phyloP scores from a whole-genome alignment of 2,888 invertebrate genomes.

The Hirtodrosophila cameraria region DNA sequence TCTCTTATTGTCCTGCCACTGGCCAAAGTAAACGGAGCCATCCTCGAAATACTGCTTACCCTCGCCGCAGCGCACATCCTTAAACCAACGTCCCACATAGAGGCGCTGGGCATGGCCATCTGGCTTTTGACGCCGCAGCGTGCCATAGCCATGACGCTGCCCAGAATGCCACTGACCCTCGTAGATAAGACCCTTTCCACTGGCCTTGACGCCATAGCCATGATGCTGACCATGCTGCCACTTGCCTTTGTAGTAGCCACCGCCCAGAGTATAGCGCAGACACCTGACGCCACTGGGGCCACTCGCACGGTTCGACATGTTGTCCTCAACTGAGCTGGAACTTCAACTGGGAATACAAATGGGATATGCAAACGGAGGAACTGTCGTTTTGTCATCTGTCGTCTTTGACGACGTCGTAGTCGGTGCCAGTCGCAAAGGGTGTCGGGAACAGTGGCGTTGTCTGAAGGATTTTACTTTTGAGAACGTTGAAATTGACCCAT shows the following conservation, averaged over 20 bases:
- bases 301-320: constrained; percentile 56
- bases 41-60: constrained; percentile 81
- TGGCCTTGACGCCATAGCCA: constrained; percentile 74
- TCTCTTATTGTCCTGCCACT: constrained; percentile 77
- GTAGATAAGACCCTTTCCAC: constrained; percentile 70
- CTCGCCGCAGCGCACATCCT: constrained; percentile 80
- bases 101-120: constrained; percentile 70
- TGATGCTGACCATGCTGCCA: constrained; percentile 73
- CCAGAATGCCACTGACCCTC: constrained; percentile 82
- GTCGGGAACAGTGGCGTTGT: too few relatives aligned
- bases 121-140: constrained; percentile 61
- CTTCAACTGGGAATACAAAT: background rate
- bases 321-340: constrained; percentile 36
- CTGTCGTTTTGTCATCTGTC: constrained; percentile 42
- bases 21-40: constrained; percentile 79
- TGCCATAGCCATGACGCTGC: constrained; percentile 81
- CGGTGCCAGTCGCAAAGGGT: constrained; percentile 59
- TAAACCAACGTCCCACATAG: constrained; percentile 81
- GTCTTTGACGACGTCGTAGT: background rate
- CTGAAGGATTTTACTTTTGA: too few relatives aligned
- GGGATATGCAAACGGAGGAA: background rate
- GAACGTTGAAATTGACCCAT: too few relatives aligned
- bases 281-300: constrained; percentile 49
- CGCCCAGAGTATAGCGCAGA: constrained; percentile 56
- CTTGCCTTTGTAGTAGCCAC: constrained; percentile 75